Percentiles rank a stretch among this genome's conserved stretches.
These are phyloP conservation scores for Cremastinae sp. DNA, from an alignment of 2,888 invertebrate genomes.

Conservation along the genomic window DNA sequence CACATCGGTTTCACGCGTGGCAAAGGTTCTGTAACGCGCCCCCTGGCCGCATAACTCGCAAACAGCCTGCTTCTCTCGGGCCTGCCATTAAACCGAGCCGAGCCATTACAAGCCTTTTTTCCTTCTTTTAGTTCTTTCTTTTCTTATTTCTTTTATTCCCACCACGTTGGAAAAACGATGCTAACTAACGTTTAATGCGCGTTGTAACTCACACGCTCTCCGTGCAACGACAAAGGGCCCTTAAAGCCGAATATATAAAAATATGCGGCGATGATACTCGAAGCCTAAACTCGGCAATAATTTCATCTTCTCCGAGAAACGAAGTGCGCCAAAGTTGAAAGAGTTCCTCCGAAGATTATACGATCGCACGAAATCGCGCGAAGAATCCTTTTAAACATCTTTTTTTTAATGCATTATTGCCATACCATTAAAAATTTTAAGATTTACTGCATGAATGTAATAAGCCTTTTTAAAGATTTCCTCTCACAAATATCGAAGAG, in stretches of 20 bases:
- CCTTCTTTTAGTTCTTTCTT: no score
- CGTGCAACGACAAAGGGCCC: constrained; percentile 43
- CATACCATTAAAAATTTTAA: no score
- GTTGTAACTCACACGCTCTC: constrained; percentile 37
- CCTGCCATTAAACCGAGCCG: constrained; percentile 28
- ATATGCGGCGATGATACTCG: constrained; percentile 37
- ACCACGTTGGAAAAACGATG: constrained; percentile 34
- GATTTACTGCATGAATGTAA: no score
- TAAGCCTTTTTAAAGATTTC: no score
- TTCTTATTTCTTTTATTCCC: constrained; percentile 26
- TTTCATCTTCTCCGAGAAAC: constrained; percentile 36
- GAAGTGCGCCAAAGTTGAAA: constrained; percentile 17
- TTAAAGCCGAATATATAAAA: constrained; percentile 28
- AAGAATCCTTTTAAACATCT: background rate
- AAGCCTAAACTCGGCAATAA: constrained; percentile 30
- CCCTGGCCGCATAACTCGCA: constrained; percentile 38
- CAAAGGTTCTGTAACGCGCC: constrained; percentile 41
- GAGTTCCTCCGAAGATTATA: background rate
- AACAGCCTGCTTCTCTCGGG: constrained; percentile 18
- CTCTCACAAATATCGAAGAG: no score
- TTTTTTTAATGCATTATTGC: no score
- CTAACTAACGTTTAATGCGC: constrained; percentile 39
- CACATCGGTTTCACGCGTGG: constrained; percentile 40
- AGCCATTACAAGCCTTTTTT: no score
- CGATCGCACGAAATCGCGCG: background rate